phyloP scores from a whole-genome alignment of 2,797 vertebrate species.

The Malurus leucopterus region DNA sequence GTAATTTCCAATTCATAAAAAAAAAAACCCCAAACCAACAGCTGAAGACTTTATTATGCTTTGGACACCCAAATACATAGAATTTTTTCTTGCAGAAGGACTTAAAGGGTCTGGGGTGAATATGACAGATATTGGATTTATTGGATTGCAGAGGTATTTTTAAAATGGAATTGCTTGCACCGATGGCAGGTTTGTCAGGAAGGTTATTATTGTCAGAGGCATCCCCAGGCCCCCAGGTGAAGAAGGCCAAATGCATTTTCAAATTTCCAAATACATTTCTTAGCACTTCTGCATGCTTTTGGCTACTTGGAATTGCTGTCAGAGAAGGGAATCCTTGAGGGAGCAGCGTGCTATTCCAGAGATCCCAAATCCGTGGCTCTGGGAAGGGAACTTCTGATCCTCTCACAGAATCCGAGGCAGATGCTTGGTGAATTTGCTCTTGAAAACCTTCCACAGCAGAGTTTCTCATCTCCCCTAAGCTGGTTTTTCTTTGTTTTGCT shows the following conservation, averaged over 20 bases:
- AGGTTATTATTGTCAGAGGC: neutral
- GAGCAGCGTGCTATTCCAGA: neutral
- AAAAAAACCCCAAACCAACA: neutral
- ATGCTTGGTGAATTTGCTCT: neutral
- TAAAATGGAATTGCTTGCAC: neutral
- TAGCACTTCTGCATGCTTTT: neutral
- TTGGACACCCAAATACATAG: neutral
- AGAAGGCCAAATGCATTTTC: neutral
- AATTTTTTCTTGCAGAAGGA: neutral
- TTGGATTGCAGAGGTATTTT: neutral
- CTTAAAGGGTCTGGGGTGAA: neutral
- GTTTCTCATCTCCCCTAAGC: neutral
- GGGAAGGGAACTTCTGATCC: neutral
- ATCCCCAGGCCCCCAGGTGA: neutral
- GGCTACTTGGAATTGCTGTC: neutral
- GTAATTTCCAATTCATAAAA: neutral
- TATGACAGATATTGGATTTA: neutral
- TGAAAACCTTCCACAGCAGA: neutral
- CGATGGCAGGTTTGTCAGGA: neutral
- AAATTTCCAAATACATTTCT: neutral
- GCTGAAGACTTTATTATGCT: constrained; percentile 1
- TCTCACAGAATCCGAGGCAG: neutral
- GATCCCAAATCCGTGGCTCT: neutral
- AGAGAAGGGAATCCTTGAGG: neutral
- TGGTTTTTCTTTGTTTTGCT: neutral